These are phyloP conservation scores for Syngnathoides biaculeatus DNA, from an alignment of 2,113 vertebrate genomes.

Conservation along the genomic window DNA sequence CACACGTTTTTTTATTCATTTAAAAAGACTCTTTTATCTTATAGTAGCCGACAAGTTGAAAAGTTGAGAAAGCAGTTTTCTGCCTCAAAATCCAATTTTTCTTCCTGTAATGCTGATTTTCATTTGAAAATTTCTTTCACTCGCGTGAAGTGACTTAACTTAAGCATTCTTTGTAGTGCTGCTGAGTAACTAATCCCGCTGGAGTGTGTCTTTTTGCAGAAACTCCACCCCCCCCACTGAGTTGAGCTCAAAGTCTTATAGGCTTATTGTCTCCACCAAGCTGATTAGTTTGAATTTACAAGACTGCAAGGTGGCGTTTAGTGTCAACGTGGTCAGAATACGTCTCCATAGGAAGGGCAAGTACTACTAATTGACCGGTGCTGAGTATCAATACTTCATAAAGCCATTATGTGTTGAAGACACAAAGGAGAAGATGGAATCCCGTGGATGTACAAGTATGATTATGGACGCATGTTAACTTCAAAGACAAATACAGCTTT, in stretches of 20 bases:
- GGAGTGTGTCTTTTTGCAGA: slow-evolving; percentile 21
- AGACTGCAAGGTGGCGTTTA: slow-evolving; percentile 24
- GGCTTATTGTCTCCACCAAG: slow-evolving; percentile 55
- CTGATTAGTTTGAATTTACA: slow-evolving; percentile 64
- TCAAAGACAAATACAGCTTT: no score
- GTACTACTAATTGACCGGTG: no score
- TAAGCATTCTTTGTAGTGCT: not conserved
- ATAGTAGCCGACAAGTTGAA: not conserved
- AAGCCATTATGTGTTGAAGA: no score
- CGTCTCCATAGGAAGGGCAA: not conserved
- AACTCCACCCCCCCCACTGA: slow-evolving; percentile 1
- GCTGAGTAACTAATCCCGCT: slow-evolving; percentile 1
- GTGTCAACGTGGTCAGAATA: not conserved
- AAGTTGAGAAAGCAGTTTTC: not conserved
- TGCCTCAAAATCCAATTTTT: not conserved
- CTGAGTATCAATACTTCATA: no score
- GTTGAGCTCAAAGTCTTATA: slow-evolving; percentile 52
- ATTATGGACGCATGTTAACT: no score
- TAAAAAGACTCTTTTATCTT: not conserved
- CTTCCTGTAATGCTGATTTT: not conserved
- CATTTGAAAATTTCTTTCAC: not conserved
- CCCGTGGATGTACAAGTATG: no score
- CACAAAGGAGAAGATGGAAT: no score
- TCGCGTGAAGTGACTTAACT: not conserved
- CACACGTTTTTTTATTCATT: not conserved